These are phyloP conservation scores for Nomada lathburiana DNA, from an alignment of 2,888 invertebrate genomes.

Conservation along the genomic window DNA sequence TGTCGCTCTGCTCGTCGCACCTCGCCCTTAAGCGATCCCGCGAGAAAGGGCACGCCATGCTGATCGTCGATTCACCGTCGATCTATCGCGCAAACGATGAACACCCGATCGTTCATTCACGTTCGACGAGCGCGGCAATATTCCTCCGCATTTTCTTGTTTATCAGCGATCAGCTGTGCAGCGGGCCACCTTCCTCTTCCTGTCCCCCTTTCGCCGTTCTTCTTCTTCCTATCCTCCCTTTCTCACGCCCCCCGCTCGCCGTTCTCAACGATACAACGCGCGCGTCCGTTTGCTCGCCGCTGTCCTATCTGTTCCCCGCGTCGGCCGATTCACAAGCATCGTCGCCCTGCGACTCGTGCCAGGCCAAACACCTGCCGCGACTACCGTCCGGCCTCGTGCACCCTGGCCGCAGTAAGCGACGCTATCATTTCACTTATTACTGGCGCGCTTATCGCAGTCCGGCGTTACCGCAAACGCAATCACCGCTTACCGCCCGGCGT, in stretches of 20 bases:
- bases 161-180: conserved; percentile 69
- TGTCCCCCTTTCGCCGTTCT: neutral
- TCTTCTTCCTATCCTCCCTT: neutral
- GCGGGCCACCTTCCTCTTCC: conserved; percentile 17
- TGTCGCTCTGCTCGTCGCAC: conserved; percentile 56
- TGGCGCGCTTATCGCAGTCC: conserved; percentile 36
- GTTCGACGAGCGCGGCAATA: conserved; percentile 48
- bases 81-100: neutral
- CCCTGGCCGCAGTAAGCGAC: conserved; percentile 11
- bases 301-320: conserved; percentile 30
- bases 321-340: conserved; percentile 49
- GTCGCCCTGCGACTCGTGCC: conserved; percentile 32
- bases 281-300: conserved; percentile 19
- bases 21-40: conserved; percentile 63
- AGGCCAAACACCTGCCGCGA: conserved; percentile 45
- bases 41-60: conserved; percentile 83
- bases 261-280: conserved; percentile 7
- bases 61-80: conserved; percentile 34
- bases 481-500: conserved; percentile 56
- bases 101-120: neutral
- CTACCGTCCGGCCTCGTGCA: conserved; percentile 33
- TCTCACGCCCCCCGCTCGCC: neutral
- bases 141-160: conserved; percentile 55
- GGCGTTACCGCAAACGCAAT: conserved; percentile 47
- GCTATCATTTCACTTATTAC: conserved; percentile 49